A percentile compares a stretch with the other conserved stretches of the same genome.
Evolutionary conservation across 2,888 invertebrate species (phyloP).

Genomic region (Acrocyrtus sp.): DNA sequence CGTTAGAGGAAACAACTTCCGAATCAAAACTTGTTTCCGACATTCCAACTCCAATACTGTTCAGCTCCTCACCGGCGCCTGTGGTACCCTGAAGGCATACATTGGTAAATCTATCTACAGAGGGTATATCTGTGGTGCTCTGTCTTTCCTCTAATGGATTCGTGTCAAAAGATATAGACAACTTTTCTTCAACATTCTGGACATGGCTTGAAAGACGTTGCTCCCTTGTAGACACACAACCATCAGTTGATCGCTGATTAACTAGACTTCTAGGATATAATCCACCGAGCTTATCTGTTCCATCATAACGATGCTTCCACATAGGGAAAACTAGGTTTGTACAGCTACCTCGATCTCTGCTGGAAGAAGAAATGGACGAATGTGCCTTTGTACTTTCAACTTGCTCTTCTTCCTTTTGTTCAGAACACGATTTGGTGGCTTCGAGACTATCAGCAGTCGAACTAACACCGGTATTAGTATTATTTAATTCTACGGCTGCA

Average conservation of each 20-base stretch:
- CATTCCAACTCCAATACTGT: slow-evolving; percentile 41
- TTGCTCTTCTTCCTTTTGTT: not conserved
- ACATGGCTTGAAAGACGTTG: not conserved
- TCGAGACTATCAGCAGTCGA: no score
- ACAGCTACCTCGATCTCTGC: not conserved
- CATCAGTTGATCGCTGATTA: slow-evolving; percentile 10
- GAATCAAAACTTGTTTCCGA: slow-evolving; percentile 38
- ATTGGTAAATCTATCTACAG: slow-evolving; percentile 43
- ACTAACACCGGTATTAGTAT: no score
- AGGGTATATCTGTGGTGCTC: slow-evolving; percentile 31
- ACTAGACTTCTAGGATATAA: slow-evolving; percentile 26
- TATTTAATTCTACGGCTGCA: no score
- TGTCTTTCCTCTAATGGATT: no score
- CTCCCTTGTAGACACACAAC: slow-evolving; percentile 5
- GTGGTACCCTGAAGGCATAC: slow-evolving; percentile 23
- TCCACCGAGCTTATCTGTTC: slow-evolving; percentile 49
- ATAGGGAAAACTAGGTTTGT: slow-evolving; percentile 52
- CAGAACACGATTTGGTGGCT: slow-evolving; percentile 28
- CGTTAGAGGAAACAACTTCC: slow-evolving; percentile 18
- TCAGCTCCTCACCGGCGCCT: slow-evolving; percentile 27
- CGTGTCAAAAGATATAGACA: no score
- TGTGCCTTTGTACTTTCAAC: slow-evolving; percentile 39
- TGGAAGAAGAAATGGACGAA: not conserved
- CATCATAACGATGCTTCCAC: slow-evolving; percentile 61
- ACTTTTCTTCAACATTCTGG: not conserved